A percentile compares a stretch with the other conserved stretches of the same genome.
Evolutionary conservation across 2,888 invertebrate genomes (phyloP).

Genomic region (Eurytoma adleriae): DNA sequence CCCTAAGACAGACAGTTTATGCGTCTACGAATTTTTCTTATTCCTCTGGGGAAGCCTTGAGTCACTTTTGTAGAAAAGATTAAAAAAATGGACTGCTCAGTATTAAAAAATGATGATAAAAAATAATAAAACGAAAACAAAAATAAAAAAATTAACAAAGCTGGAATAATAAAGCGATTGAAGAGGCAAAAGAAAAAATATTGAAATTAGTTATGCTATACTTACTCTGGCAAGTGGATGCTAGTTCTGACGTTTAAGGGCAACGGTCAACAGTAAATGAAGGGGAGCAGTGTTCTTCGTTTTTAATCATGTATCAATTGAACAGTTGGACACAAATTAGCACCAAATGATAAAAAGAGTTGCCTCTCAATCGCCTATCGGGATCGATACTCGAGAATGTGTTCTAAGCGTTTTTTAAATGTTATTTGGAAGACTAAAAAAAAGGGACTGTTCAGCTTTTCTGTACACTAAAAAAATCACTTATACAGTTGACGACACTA

Average conservation of each 20-base stretch:
- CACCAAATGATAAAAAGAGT: constrained; percentile 50
- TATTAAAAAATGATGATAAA: constrained; percentile 59
- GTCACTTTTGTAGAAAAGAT: constrained; percentile 62
- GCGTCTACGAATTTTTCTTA: constrained; percentile 49
- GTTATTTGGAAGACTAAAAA: constrained; percentile 60
- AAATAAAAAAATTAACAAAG: too few species aligned
- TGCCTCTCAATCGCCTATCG: constrained; percentile 64
- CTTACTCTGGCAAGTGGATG: background rate
- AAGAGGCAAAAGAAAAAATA: too few species aligned
- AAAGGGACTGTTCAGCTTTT: constrained; percentile 36
- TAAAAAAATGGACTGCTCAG: constrained; percentile 64
- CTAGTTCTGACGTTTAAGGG: constrained; percentile 40
- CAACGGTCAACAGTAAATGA: constrained; percentile 45
- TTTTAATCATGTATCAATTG: constrained; percentile 51
- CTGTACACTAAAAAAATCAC: background rate
- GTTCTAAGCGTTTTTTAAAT: constrained; percentile 65
- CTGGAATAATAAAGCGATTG: too few species aligned
- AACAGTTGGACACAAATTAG: constrained; percentile 58
- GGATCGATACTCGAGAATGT: constrained; percentile 66
- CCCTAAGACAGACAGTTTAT: constrained; percentile 41
- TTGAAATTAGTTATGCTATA: too few species aligned
- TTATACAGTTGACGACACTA: constrained; percentile 24
- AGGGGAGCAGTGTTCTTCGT: constrained; percentile 37
- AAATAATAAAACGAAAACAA: background rate
- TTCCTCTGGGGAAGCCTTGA: constrained; percentile 49